phyloP scores from a whole-genome alignment of 2,797 vertebrate species.

The Sebastiscus tertius region DNA sequence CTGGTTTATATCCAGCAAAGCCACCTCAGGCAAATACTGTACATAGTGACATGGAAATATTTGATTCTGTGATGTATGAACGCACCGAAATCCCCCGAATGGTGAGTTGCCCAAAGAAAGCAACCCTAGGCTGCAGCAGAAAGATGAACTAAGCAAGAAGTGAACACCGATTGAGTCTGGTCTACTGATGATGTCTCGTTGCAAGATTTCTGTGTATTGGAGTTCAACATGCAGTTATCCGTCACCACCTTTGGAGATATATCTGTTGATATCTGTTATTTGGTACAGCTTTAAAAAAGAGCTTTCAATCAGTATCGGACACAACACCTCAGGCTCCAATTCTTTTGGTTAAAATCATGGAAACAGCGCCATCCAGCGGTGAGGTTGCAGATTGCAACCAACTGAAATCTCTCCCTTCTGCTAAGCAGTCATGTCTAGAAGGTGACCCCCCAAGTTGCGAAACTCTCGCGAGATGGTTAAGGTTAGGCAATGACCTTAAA shows the following conservation, averaged over 20 bases:
- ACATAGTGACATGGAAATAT: constrained; percentile 61
- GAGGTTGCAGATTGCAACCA: too few relatives aligned
- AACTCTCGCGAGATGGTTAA: too few relatives aligned
- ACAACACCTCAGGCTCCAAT: neutral
- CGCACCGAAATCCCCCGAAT: constrained; percentile 27
- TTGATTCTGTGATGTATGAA: constrained; percentile 48
- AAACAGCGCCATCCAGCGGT: too few relatives aligned
- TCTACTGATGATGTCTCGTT: neutral
- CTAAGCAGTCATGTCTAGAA: too few relatives aligned
- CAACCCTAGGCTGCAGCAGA: neutral
- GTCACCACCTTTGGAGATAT: neutral
- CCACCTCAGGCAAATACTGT: constrained; percentile 60
- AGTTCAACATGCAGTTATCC: neutral
- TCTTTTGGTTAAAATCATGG: neutral
- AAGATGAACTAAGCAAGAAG: neutral
- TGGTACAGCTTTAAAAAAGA: neutral
- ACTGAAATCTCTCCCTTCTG: too few relatives aligned
- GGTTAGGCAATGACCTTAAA: too few relatives aligned
- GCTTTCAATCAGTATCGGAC: neutral
- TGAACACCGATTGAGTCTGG: neutral
- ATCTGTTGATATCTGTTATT: neutral
- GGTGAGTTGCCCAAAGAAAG: constrained; percentile 8
- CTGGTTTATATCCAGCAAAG: constrained; percentile 71
- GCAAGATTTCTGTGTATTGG: neutral
- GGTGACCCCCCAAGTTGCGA: accelerated